A percentile compares a stretch with the other conserved stretches of the same genome.
Evolutionary conservation across 2,797 vertebrate genomes (phyloP).

Genomic region (Rallus crepitans): DNA sequence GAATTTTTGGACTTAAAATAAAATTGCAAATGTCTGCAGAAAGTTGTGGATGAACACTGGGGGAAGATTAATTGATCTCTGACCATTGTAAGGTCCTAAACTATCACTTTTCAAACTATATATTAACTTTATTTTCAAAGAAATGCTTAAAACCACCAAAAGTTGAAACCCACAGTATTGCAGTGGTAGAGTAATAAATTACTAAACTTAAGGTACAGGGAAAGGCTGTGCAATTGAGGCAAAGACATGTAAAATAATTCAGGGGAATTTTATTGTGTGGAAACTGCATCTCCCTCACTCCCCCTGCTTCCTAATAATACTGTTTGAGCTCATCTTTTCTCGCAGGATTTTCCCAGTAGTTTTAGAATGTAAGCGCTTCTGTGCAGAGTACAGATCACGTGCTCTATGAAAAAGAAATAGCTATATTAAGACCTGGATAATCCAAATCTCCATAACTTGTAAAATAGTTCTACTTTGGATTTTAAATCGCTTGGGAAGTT

Average conservation of each 20-base stretch:
- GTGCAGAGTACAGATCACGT: not conserved
- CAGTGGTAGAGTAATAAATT: not conserved
- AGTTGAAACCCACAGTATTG: not conserved
- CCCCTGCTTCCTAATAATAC: not conserved
- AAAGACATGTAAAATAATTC: not conserved
- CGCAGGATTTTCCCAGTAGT: not conserved
- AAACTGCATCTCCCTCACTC: not conserved
- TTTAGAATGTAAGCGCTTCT: conserved; percentile 16
- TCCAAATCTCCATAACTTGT: conserved; percentile 26
- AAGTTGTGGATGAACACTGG: not conserved
- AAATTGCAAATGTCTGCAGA: not conserved
- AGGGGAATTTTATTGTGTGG: not conserved
- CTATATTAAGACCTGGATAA: conserved; percentile 48
- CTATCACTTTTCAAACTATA: not conserved
- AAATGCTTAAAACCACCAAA: not conserved
- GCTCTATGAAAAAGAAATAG: conserved; percentile 47
- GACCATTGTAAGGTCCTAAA: not conserved
- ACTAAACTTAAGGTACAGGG: not conserved
- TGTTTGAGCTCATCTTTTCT: not conserved
- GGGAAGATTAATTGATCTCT: not conserved
- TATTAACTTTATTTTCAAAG: not conserved
- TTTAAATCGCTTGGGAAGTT: conserved; percentile 52
- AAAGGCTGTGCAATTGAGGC: not conserved
- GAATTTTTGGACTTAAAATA: not conserved
- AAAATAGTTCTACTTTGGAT: conserved; percentile 55